A percentile compares a stretch with the other conserved stretches of the same genome.
Evolutionary conservation across 2,797 vertebrate species (phyloP).

Genomic region (Acridotheres tristis): DNA sequence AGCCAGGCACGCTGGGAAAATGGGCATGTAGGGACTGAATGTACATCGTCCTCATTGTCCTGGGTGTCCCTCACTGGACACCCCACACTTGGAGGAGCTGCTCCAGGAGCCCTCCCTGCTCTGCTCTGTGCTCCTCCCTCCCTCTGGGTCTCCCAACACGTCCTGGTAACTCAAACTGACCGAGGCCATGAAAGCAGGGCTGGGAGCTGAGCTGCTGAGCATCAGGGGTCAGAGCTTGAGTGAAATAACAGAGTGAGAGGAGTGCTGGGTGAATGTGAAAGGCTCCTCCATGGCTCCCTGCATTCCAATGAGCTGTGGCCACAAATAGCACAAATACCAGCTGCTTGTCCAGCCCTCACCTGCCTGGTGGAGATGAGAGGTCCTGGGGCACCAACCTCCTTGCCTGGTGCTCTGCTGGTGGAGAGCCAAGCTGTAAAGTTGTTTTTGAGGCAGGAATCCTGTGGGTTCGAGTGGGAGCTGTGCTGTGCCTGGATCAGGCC

Average conservation of each 20-base stretch:
- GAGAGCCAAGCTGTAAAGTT: not conserved
- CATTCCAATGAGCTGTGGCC: not conserved
- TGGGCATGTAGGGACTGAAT: not conserved
- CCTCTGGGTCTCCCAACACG: accelerated
- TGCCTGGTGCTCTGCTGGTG: not conserved
- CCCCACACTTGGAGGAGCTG: not conserved
- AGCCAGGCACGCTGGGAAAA: not conserved
- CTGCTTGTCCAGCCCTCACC: not conserved
- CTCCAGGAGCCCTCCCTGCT: not conserved
- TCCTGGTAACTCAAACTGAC: not conserved
- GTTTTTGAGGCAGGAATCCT: not conserved
- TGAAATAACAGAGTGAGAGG: not conserved
- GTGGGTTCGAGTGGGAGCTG: not conserved
- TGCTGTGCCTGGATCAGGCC: not conserved
- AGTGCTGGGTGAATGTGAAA: not conserved
- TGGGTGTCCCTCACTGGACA: not conserved
- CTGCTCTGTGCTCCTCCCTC: not conserved
- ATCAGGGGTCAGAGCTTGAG: not conserved
- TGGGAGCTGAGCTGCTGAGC: not conserved
- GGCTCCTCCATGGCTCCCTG: not conserved
- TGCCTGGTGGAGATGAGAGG: not conserved
- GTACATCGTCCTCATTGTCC: accelerated
- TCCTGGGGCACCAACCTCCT: not conserved
- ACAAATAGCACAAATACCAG: not conserved
- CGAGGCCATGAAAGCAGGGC: not conserved